Base-by-base conservation (phyloP, 64 coral and sea anemone species). In the Stichodactyla mertensii region DNA sequence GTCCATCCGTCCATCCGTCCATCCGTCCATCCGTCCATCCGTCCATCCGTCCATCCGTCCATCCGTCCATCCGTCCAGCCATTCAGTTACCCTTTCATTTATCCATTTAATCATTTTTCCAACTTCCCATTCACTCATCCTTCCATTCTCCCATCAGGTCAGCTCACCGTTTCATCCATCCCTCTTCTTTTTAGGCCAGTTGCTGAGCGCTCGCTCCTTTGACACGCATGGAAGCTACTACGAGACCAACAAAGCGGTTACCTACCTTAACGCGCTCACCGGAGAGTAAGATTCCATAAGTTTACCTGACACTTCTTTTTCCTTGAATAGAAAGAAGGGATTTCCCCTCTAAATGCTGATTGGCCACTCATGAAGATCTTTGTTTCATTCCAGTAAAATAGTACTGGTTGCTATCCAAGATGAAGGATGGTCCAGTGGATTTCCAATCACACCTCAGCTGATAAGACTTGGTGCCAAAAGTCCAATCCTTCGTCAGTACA, bases 351-450 rank as follows among this genome's bases (percentile, higher is more conserved):
- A 27, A 80, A 7, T 28, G 10, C 24, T 28, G 7, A 52, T 51
- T 28, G 45, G 6, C 16, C 10, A 0, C 16, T 19, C 5, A 20
- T 83, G 82, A 24, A 5, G 10, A 2, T 85, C 16, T 27, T 51
- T 64, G 8, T 51, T 61, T 61, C 51, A 14, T 60, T 19, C 0
- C 19, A 89, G 87, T 23, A 70, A 89, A 71, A 89, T 89, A 51
- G 80, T 89, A 1, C 61, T 89, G 8, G 52, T 55, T 6, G 79
- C 87, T 6, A 36, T 85, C 18, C 88, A 78, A 77, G 64, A 84
- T 67, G 82, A 84, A 60, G 82, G 81, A 0, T 90, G 64, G 15
- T 0, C 0, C 0, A 6, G 15, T 13, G 28, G 22, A 12, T 10
- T 4, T 15, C 8, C 66, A 22, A 13, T 85, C 55, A 61, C 27